Base-by-base conservation (phyloP, 2,113 vertebrate genomes). In the Sclerurus mexicanus region DNA sequence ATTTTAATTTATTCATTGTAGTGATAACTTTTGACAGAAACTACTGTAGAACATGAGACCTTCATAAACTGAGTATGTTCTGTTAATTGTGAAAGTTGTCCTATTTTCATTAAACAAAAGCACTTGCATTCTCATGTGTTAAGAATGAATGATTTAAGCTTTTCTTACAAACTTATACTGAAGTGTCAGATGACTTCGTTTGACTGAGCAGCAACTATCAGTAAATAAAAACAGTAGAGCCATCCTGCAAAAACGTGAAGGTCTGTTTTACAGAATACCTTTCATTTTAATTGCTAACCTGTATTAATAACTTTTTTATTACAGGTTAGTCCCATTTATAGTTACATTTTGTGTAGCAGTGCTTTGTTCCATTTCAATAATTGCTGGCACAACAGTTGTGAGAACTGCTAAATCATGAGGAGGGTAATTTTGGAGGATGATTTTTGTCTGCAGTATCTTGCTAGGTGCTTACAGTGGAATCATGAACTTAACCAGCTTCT, bases 311-410 rank as follows among this genome's bases (percentile, higher is more conserved):
- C 42, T 58, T 0, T 39, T 52, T 64, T 80, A 46, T 42, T 90
- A 6, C 7, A 60, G 6, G 8, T 46, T 75, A 68, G 17, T 78
- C 33, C 78, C 55, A 17, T 30, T 91, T 69, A 14, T 9, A 6
- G 20, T 33, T 50, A 30, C 33, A 10, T 81, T 88, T 56, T 42
- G n/a, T 63, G 71, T 37, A 76, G 8, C 8, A 79, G 19, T 68
- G 9, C 7, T 63, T 68, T 76, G 6, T 68, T 89, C 49, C 13
- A 15, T 24, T 76, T 87, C 39, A 55, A 10, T 21, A 46, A 50
- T 0, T 1, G 23, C 3, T 55, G n/a, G 3, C 7, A 6, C 22
- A 80, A 19, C 19, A 59, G 31, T 79, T 72, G 37, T 3, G 24
- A 79, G 33, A 91, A 44, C 18, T 35, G 12, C 35, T 39, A 44